These are phyloP conservation scores for Electrophaes corylata DNA, from an alignment of 2,888 invertebrate genomes.

Conservation along the genomic window DNA sequence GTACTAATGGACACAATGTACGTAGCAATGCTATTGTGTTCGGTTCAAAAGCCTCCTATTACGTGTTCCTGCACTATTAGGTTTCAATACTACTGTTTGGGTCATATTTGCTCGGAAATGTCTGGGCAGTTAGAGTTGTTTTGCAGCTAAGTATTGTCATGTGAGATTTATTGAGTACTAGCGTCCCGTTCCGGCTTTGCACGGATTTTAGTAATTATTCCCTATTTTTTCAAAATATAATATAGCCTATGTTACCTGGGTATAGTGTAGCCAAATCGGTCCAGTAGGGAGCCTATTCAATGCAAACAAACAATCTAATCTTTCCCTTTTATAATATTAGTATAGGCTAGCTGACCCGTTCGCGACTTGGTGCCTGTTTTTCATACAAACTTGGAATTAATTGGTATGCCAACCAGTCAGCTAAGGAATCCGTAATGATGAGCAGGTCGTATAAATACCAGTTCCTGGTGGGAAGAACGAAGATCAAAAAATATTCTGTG, in stretches of 20 bases:
- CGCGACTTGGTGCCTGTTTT: too few relatives aligned
- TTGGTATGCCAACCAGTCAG: constrained; percentile 25
- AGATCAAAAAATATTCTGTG: constrained; percentile 73
- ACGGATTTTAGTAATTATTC: too few relatives aligned
- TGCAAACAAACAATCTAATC: too few relatives aligned
- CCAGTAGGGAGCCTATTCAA: too few relatives aligned
- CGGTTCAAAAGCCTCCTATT: constrained; percentile 42
- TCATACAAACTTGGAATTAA: too few relatives aligned
- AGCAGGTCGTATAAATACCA: constrained; percentile 67
- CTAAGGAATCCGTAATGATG: constrained; percentile 58
- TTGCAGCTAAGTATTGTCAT: background rate
- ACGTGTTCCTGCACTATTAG: constrained; percentile 28
- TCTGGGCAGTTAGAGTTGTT: background rate
- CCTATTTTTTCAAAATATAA: too few relatives aligned
- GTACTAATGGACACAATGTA: constrained; percentile 47
- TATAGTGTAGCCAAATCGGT: too few relatives aligned
- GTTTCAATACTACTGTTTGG: constrained; percentile 14
- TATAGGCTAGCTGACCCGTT: too few relatives aligned
- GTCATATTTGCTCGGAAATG: background rate
- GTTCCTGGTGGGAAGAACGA: constrained; percentile 56
- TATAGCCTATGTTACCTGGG: too few relatives aligned
- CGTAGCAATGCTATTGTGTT: constrained; percentile 40
- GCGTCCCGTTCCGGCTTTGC: too few relatives aligned
- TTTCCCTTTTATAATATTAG: too few relatives aligned
- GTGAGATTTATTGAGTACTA: too few relatives aligned